Conservation (phyloP, 2,888 invertebrate species). For the Acanthosepion lycidas region DNA sequence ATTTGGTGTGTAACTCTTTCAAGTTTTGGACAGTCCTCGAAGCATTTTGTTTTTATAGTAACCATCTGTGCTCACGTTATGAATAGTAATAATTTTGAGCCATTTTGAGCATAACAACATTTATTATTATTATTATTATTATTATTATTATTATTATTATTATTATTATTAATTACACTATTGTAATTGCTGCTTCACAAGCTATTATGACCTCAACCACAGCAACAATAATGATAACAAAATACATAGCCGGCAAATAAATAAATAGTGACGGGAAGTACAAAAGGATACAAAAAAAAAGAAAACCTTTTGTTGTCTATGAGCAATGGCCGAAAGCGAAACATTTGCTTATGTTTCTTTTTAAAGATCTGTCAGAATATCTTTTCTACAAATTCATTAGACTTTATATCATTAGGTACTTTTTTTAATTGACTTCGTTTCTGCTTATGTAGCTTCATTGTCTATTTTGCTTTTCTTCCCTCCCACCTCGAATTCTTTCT, state of each 20-base stretch:
- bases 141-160: too few relatives aligned
- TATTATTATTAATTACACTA: background rate
- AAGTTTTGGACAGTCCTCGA: background rate
- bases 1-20: background rate
- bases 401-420: too few relatives aligned
- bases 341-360: conserved; percentile 33
- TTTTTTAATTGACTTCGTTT: too few relatives aligned
- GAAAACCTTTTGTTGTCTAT: background rate
- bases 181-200: background rate
- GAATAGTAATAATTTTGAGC: too few relatives aligned
- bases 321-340: background rate
- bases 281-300: background rate
- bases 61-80: background rate
- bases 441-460: too few relatives aligned
- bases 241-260: background rate
- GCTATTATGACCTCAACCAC: background rate
- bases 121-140: too few relatives aligned
- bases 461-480: too few relatives aligned
- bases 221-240: background rate
- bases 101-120: background rate
- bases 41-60: background rate
- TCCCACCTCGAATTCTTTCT: too few relatives aligned
- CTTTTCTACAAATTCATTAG: background rate
- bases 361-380: background rate
- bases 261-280: too few relatives aligned